Base-by-base conservation (phyloP, 2,888 invertebrate species). In the Desoria tigrina region DNA sequence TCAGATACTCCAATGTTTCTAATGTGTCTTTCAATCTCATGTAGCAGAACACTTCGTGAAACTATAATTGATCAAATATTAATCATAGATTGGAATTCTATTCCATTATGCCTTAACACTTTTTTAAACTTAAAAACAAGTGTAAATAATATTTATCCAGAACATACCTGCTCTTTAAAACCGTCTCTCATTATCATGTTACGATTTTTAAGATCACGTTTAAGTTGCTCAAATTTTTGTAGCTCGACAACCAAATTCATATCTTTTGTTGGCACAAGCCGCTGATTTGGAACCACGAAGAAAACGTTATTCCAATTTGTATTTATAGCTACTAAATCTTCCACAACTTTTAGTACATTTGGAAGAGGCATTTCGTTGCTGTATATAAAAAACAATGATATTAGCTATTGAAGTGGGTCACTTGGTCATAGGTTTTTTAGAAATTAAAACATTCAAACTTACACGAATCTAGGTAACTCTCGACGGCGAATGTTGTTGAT, bases 401-500 rank as follows among this genome's bases (percentile, higher is more conserved):
- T n/a, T n/a, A n/a, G n/a, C n/a, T n/a, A 26, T 11, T 62, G 58
- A n/a, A 24, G 28, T 18, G 11, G 37, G 9, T 7, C 18, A 37
- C n/a, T n/a, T n/a, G 24, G 24, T 51, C 24, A 28, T 11, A 28
- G 14, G 45, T 51, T 37, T 26, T 53, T 49, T 49, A 49, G 21
- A n/a, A n/a, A n/a, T n/a, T n/a, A n/a, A n/a, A n/a, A n/a, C n/a
- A n/a, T n/a, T n/a, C 24, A 16, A 24, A 67, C 79, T 78, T 79
- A 88, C 84, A 83, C 86, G 78, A 91, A 91, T 74, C 91, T 84
- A 37, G 86, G 84, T 69, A 86, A 83, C 78, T 88, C 85, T 55
- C 89, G 80, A 77, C 88, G 87, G 55, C 87, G 87, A 82, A 89
- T 86, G 79, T 91, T 90, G 65, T 87, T 86, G 24, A 90, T 82